Percentiles rank a stretch among this genome's conserved stretches.
These are phyloP conservation scores for Actenoides lindsayi DNA, from an alignment of 2,113 vertebrate species.

Conservation along the genomic window DNA sequence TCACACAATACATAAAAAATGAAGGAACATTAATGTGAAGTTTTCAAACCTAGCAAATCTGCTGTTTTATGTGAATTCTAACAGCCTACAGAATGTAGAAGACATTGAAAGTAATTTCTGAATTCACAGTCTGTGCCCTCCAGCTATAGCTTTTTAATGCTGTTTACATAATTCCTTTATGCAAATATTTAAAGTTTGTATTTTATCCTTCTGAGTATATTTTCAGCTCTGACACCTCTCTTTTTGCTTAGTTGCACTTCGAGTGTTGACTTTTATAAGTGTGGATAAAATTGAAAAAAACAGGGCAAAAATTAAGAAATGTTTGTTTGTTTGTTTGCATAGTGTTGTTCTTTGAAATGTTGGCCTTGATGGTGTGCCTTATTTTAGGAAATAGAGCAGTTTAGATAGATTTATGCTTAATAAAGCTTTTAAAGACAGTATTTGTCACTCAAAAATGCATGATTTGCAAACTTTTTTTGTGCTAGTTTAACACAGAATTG, in stretches of 20 bases:
- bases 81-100: not conserved
- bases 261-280: not conserved
- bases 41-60: not conserved
- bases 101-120: not conserved
- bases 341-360: not conserved
- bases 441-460: not conserved
- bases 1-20: not conserved
- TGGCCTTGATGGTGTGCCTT: not conserved
- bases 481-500: not conserved
- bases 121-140: not conserved
- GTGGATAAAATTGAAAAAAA: not conserved
- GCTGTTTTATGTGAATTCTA: not conserved
- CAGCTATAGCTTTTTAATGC: not conserved
- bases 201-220: not conserved
- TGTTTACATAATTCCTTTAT: not conserved
- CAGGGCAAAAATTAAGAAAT: not conserved
- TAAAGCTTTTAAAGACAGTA: not conserved
- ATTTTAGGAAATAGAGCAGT: not conserved
- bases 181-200: not conserved
- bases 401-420: not conserved
- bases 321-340: fast-evolving
- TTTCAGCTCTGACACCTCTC: not conserved
- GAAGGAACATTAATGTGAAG: not conserved
- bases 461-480: not conserved
- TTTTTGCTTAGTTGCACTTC: not conserved